phyloP scores from a whole-genome alignment of 1,140 invertebrate genomes.

The Spodoptera frugiperda region DNA sequence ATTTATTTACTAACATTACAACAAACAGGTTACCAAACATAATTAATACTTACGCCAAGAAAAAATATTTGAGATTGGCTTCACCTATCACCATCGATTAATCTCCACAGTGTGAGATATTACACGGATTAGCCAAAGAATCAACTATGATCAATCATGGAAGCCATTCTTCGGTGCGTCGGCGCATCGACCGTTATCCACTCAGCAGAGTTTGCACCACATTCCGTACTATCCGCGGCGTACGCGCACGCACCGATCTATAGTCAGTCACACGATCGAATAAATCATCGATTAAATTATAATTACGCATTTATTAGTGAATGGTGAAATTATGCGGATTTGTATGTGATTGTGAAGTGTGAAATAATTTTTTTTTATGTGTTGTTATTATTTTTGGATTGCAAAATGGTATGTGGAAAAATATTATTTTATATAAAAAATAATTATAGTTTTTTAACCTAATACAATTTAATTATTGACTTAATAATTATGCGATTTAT shows the following conservation, averaged over 20 bases:
- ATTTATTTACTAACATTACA: too few species aligned
- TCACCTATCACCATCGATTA: too few species aligned
- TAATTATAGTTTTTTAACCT: not conserved
- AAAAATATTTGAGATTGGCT: too few species aligned
- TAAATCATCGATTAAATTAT: not conserved
- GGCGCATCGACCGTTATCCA: not conserved
- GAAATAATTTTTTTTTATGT: not conserved
- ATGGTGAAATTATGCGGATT: slow-evolving; percentile 6
- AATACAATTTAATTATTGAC: not conserved
- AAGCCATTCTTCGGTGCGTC: not conserved
- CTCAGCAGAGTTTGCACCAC: not conserved
- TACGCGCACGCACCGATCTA: not conserved
- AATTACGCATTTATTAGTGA: not conserved
- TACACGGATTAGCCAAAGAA: not conserved
- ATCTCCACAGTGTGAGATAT: not conserved
- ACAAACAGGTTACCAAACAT: too few species aligned
- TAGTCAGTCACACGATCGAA: not conserved
- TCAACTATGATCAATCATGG: too few species aligned
- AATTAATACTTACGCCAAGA: too few species aligned
- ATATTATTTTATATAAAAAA: not conserved
- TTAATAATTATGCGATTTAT: too few species aligned
- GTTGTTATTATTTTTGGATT: not conserved
- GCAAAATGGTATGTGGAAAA: slow-evolving; percentile 4
- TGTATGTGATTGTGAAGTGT: slow-evolving; percentile 1
- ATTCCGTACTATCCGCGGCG: slow-evolving; percentile 1